Base-by-base conservation (phyloP, 2,888 invertebrate species). In the Eilema griseolum region DNA sequence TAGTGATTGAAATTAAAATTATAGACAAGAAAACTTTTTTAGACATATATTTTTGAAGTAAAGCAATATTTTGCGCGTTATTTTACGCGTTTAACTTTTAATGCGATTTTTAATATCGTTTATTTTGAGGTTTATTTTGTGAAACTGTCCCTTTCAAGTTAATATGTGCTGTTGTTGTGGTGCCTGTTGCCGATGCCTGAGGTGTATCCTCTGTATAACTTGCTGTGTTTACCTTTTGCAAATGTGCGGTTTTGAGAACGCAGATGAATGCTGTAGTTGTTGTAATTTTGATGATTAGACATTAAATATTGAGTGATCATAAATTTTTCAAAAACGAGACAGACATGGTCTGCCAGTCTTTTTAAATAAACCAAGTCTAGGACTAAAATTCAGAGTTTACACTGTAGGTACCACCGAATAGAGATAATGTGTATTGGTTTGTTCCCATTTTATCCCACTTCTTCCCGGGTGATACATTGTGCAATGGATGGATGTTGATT, bases 241-340 rank as follows among this genome's bases (percentile, higher is more conserved):
- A 67, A 84, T 92, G 89, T 94, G 93, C 61, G 94, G 94, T 0
- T 86, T 92, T 0, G 93, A 94, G 63, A 85, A 90, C 0, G 88
- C 90, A 11, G 92, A 91, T 1, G 87, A 86, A 1, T 92, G 92
- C 73, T 92, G 92, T 3, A 71, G 83, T 0, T 84, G 82, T 2
- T 84, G 82, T 0, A n/a, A 88, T 77, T 0, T 86, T 84, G n/a
- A 2, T 33, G 31, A 33, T 33, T 33, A 33, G 31, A 33, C 8
- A 67, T 66, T 57, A 61, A 67, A 74, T 65, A 8, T 41, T 23
- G 8, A 61, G 33, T 14, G 20, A 46, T 46, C 20, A 46, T n/a
- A n/a, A n/a, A n/a, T n/a, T n/a, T n/a, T n/a, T n/a, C n/a, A n/a
- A n/a, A n/a, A n/a, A n/a, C n/a, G n/a, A n/a, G n/a, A n/a, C n/a